Evolutionary conservation across 2,113 vertebrate species (phyloP).

Genomic region (Girardinichthys multiradiatus): DNA sequence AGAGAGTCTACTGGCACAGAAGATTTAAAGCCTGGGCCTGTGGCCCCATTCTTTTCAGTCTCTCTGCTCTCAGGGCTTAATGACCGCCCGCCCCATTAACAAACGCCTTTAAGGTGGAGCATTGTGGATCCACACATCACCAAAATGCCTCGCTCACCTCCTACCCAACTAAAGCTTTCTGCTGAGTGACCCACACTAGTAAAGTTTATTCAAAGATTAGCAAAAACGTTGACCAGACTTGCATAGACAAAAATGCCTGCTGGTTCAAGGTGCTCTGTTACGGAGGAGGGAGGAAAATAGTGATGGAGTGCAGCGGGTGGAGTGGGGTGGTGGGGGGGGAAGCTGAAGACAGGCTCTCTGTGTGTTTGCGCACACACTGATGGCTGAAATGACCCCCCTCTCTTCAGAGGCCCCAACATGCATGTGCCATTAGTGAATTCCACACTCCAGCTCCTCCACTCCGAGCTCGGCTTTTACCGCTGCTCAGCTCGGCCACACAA

Average conservation of each 20-base stretch:
- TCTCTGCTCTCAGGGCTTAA: conserved; percentile 78
- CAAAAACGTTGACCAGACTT: conserved; percentile 66
- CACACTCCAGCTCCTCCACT: conserved; percentile 78
- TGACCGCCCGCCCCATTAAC: conserved; percentile 82
- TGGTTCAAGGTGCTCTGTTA: conserved; percentile 50
- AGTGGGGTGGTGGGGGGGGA: conserved; percentile 44
- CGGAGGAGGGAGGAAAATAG: conserved; percentile 39
- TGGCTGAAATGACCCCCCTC: conserved; percentile 75
- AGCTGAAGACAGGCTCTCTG: conserved; percentile 74
- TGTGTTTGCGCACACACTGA: conserved; percentile 78
- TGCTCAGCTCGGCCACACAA: conserved; percentile 58
- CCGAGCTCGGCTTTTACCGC: conserved; percentile 73
- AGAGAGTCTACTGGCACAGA: conserved; percentile 83
- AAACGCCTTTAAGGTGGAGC: conserved; percentile 79
- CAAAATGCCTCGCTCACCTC: conserved; percentile 62
- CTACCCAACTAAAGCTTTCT: conserved; percentile 62
- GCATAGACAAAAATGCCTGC: conserved; percentile 62
- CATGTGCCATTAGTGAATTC: conserved; percentile 84
- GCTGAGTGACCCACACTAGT: conserved; percentile 65
- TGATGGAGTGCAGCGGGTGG: conserved; percentile 41
- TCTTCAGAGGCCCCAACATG: conserved; percentile 78
- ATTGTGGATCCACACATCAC: conserved; percentile 52
- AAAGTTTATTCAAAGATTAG: conserved; percentile 73
- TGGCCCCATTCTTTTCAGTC: conserved; percentile 82
- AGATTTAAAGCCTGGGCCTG: conserved; percentile 82